These are phyloP conservation scores for Pangasius krempfi DNA, from an alignment of 2,797 vertebrate genomes.

Conservation along the genomic window DNA sequence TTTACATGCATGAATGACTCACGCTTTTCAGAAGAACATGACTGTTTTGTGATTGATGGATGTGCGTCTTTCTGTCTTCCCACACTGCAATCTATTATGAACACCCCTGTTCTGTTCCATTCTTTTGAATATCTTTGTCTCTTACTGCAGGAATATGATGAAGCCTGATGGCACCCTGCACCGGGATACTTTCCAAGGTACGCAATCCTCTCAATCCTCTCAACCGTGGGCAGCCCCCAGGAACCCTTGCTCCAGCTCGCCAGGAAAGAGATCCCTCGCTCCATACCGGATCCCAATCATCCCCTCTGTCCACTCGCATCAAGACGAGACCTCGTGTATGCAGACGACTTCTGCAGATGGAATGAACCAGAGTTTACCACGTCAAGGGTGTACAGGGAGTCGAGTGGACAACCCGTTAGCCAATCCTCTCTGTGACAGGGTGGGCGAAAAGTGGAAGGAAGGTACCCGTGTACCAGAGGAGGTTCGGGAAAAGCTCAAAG, in stretches of 20 bases:
- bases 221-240: constrained; percentile 50
- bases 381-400: constrained; percentile 16
- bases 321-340: constrained; percentile 77
- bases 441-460: constrained; percentile 54
- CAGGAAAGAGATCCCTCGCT: constrained; percentile 35
- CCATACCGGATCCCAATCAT: constrained; percentile 76
- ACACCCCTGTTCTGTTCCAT: not conserved
- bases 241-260: constrained; percentile 31
- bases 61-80: not conserved
- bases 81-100: not conserved
- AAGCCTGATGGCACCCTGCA: constrained; percentile 49
- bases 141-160: constrained; percentile 41
- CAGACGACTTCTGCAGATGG: constrained; percentile 62
- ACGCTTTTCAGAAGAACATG: not conserved
- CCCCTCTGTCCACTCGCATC: constrained; percentile 73
- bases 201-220: constrained; percentile 63
- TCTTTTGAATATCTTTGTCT: constrained; percentile 8
- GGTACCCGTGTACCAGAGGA: constrained; percentile 69
- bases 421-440: not conserved
- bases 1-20: not conserved
- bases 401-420: constrained; percentile 39
- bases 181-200: constrained; percentile 68
- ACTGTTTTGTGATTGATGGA: constrained; percentile 8
- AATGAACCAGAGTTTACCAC: constrained; percentile 25
- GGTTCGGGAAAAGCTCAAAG: constrained; percentile 73